Evolutionary conservation across 2,113 vertebrate species (phyloP).

Genomic region (Lophochroa leadbeateri): DNA sequence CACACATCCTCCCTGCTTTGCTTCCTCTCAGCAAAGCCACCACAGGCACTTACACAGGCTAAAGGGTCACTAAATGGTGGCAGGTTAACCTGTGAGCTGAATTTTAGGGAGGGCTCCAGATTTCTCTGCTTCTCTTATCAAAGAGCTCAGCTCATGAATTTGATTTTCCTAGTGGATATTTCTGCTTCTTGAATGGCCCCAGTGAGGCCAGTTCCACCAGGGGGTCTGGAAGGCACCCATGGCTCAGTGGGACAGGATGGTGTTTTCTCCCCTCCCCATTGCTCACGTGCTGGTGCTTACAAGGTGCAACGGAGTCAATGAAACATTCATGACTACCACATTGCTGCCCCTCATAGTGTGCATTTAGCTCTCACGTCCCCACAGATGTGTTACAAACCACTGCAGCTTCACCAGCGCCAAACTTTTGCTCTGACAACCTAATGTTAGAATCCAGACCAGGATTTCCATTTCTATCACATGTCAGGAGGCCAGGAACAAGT

Average conservation of each 20-base stretch:
- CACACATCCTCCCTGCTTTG: neutral
- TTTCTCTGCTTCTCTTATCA: neutral
- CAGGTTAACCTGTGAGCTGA: neutral
- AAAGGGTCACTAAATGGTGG: neutral
- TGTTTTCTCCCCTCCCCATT: neutral
- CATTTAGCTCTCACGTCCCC: neutral
- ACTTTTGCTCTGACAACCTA: neutral
- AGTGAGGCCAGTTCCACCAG: fast-evolving
- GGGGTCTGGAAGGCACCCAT: neutral
- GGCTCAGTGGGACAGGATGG: neutral
- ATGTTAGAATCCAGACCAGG: neutral
- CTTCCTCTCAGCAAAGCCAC: neutral
- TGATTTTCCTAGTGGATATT: neutral
- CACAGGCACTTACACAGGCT: neutral
- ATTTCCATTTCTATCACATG: neutral
- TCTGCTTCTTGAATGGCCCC: neutral
- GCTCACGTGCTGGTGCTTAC: neutral
- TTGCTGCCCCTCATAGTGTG: neutral
- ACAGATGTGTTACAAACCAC: neutral
- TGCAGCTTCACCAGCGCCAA: neutral
- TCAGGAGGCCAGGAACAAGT: neutral
- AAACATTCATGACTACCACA: neutral
- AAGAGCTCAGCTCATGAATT: neutral
- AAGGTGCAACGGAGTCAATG: neutral
- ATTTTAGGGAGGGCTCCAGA: neutral